phyloP scores from a whole-genome alignment of 2,888 invertebrate genomes.

The Thymelicus acteon region DNA sequence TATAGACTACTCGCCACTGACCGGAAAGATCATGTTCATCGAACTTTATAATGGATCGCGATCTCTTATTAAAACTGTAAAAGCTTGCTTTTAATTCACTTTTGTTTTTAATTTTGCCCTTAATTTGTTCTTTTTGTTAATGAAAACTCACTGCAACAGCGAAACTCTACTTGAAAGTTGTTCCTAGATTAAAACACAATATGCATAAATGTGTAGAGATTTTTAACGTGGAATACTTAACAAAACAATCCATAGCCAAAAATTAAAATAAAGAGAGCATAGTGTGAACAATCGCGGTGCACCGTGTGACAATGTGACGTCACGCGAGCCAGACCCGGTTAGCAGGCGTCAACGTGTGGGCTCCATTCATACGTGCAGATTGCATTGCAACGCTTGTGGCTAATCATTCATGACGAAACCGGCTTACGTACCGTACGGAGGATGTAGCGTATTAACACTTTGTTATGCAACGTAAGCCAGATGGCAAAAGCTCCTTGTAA shows the following conservation, averaged over 20 bases:
- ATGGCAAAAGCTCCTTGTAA: not conserved
- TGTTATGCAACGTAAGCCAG: slow-evolving; percentile 8
- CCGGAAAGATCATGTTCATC: slow-evolving; percentile 22
- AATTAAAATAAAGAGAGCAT: too few species aligned
- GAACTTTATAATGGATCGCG: slow-evolving; percentile 17
- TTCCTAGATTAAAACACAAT: too few species aligned
- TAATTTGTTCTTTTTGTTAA: not conserved
- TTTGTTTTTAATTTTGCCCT: not conserved
- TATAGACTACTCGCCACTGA: not conserved
- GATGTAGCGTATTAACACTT: not conserved
- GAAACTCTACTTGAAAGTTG: too few species aligned
- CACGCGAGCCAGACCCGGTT: slow-evolving; percentile 18
- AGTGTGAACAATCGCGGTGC: slow-evolving; percentile 20
- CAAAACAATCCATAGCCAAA: too few species aligned
- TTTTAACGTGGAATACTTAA: too few species aligned
- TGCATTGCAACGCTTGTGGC: slow-evolving; percentile 27
- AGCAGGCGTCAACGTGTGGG: slow-evolving; percentile 9
- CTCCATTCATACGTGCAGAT: slow-evolving; percentile 34
- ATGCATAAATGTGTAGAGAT: too few species aligned
- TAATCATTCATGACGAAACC: slow-evolving; percentile 33
- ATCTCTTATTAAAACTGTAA: slow-evolving; percentile 19
- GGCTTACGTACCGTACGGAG: slow-evolving; percentile 28
- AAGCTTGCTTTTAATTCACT: slow-evolving; percentile 17
- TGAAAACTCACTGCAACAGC: not conserved
- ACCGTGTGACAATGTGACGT: slow-evolving; percentile 22